A percentile compares a stretch with the other conserved stretches of the same genome.
Evolutionary conservation across 2,113 vertebrate species (phyloP).

Genomic region (Eupsittula cactorum): DNA sequence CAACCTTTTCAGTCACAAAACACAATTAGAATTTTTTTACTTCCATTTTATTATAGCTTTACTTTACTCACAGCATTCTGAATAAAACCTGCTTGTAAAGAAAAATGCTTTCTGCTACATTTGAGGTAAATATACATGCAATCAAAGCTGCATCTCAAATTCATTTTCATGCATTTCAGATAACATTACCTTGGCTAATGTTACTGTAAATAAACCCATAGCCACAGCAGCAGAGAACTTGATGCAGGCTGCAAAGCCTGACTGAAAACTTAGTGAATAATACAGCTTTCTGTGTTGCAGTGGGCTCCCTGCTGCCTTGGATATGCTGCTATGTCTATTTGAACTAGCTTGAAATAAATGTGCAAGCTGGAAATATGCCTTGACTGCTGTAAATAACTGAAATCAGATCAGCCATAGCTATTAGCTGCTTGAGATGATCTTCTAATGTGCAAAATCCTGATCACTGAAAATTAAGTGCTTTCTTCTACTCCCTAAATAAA

Average conservation of each 20-base stretch:
- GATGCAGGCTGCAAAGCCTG: slow-evolving; percentile 3
- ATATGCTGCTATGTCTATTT: neutral
- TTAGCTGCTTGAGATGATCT: slow-evolving; percentile 54
- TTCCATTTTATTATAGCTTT: neutral
- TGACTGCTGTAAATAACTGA: slow-evolving; percentile 32
- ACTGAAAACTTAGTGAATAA: slow-evolving; percentile 29
- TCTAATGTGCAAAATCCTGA: slow-evolving; percentile 49
- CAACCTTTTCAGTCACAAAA: slow-evolving; percentile 7
- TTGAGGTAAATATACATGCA: neutral
- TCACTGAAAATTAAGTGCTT: slow-evolving; percentile 35
- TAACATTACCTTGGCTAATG: neutral
- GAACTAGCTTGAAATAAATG: neutral
- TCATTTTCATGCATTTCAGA: slow-evolving; percentile 1
- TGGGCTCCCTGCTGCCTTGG: neutral
- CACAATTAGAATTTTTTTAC: neutral
- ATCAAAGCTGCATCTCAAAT: neutral
- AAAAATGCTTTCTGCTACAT: neutral
- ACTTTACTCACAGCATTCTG: neutral
- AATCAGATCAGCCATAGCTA: slow-evolving; percentile 36
- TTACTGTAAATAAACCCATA: slow-evolving; percentile 12
- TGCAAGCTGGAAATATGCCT: neutral
- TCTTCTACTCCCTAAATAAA: slow-evolving; percentile 25
- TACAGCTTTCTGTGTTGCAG: slow-evolving; percentile 21
- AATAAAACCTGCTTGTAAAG: neutral
- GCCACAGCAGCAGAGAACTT: slow-evolving; percentile 43